A percentile compares a stretch with the other conserved stretches of the same genome.
These are phyloP conservation scores for Micrastur ruficollis DNA, from an alignment of 2,797 vertebrate species.

Conservation along the genomic window DNA sequence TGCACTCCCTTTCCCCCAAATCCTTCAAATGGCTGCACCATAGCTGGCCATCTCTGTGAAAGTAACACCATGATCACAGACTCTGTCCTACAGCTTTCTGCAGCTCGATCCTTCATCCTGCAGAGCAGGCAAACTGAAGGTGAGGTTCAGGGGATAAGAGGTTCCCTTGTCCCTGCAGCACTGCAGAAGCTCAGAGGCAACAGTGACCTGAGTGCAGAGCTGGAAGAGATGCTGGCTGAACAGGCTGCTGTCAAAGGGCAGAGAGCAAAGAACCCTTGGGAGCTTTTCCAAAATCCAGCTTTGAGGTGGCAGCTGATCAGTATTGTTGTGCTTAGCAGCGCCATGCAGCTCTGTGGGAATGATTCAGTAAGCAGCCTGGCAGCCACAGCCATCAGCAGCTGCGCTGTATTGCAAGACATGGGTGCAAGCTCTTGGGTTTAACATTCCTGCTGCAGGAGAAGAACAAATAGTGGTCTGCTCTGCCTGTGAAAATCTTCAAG, in stretches of 20 bases:
- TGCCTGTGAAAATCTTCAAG: neutral
- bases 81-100: neutral
- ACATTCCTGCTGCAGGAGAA: neutral
- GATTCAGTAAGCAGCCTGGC: slow-evolving; percentile 78
- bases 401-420: rapidly evolving
- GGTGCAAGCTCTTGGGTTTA: neutral
- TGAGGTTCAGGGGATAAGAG: neutral
- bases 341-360: slow-evolving; percentile 91
- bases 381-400: neutral
- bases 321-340: slow-evolving; percentile 84
- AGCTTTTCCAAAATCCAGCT: slow-evolving; percentile 77
- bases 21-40: neutral
- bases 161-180: slow-evolving; percentile 68
- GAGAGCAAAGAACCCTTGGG: slow-evolving; percentile 75
- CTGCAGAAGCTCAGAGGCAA: slow-evolving; percentile 80
- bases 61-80: neutral
- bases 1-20: neutral
- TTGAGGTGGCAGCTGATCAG: slow-evolving; percentile 85
- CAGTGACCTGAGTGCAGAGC: slow-evolving; percentile 76
- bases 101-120: neutral
- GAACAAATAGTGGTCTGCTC: neutral
- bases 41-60: neutral
- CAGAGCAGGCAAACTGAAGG: neutral
- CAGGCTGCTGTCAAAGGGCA: slow-evolving; percentile 76
- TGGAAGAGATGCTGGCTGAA: slow-evolving; percentile 86